Percentiles rank a stretch among this genome's conserved stretches.
phyloP scores from a whole-genome alignment of 2,888 invertebrate species.

The Crossocerus cetratus region DNA sequence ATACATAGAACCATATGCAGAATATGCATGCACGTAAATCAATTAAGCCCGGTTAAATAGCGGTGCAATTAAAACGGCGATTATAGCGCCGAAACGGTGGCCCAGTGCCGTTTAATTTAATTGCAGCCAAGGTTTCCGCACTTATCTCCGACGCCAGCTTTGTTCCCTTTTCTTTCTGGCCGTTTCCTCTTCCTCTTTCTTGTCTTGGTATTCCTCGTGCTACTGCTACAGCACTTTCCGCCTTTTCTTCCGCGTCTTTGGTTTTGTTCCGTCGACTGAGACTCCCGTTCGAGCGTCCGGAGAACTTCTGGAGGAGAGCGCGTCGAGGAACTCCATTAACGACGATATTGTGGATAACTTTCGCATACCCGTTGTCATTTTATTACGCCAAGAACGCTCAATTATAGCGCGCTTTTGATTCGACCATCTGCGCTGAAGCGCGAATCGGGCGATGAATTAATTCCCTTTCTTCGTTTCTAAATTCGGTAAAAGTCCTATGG shows the following conservation, averaged over 20 bases:
- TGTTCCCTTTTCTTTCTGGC: constrained; percentile 5
- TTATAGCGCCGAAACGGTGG: constrained; percentile 36
- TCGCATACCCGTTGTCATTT: constrained; percentile 30
- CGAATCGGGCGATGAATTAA: background rate
- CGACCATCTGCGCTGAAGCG: background rate
- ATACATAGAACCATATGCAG: too few species aligned
- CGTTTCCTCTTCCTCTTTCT: background rate
- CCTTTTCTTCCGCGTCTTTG: background rate
- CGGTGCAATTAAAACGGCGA: constrained; percentile 40
- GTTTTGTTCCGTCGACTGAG: background rate
- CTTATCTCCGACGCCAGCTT: background rate
- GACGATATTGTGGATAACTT: constrained; percentile 44
- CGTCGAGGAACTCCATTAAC: constrained; percentile 40
- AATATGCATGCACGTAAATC: constrained; percentile 33
- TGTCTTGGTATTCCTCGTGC: background rate
- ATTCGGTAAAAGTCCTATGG: too few species aligned
- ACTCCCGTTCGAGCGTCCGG: background rate
- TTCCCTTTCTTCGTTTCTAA: background rate
- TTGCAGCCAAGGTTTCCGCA: constrained; percentile 19
- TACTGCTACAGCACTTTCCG: background rate
- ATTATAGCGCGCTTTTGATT: constrained; percentile 17
- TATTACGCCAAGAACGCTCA: constrained; percentile 12
- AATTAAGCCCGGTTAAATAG: constrained; percentile 40
- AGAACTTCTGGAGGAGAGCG: constrained; percentile 33
- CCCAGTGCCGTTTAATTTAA: constrained; percentile 43